Base-by-base conservation (phyloP, 2,888 invertebrate genomes). In the Nomada fabriciana region DNA sequence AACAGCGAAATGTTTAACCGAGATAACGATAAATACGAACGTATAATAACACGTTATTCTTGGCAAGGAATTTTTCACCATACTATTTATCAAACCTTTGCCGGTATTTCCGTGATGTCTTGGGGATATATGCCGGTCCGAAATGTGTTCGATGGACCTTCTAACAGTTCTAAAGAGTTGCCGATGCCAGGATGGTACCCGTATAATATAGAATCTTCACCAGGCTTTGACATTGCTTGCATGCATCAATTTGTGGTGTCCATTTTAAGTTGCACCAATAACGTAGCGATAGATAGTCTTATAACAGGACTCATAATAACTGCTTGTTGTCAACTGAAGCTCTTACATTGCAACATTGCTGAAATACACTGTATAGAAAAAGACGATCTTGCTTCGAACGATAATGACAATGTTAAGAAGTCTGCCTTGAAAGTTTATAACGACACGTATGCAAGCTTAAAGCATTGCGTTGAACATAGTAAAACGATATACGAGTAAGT, bases 121-220 rank as follows among this genome's bases (percentile, higher is more conserved):
- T 92, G 90, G 91, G 86, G 88, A 0, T 79, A 88, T 3, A 85
- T 84, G 1, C 89, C 90, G 2, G 73, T 92, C 4, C 60, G 80
- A 9, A 74, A 88, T 59, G 29, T 88, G 3, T 47, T 89, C 18
- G 71, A 80, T 0, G 85, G 86, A 10, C 11, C 47, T 13, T 4
- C 2, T 13, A 47, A 47, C 47, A 73, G 84, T 5, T 79, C 79
- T 3, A 87, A 88, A 53, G 83, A 80, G 2, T 71, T 91, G 36
- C 89, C 91, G 0, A 80, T 90, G 64, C 88, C 86, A 18, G 91
- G 90, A 43, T 92, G 91, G 92, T 91, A 91, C 50, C 91, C 92
- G 5, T 91, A 86, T 59, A 88, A 92, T 63, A 75, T 82, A 2
- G 85, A 85, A 2, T 59, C 68, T 3, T 80, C 88, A 11, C 91